Base-by-base conservation (phyloP, 2,797 vertebrate species). In the Crocidura indochinensis region DNA sequence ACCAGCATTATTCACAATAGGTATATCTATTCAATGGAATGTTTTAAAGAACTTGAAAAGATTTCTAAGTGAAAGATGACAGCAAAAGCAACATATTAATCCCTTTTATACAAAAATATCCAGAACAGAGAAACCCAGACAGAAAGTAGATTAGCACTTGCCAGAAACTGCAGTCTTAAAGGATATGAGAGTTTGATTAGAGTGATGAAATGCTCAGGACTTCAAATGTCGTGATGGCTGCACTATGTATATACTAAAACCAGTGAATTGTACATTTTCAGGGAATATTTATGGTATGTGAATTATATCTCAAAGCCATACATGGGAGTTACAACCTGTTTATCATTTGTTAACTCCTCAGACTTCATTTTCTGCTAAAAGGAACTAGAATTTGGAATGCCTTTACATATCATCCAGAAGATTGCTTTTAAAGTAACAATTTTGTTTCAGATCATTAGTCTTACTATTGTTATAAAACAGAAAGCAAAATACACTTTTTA, bases 401-500 rank as follows among this genome's bases (percentile, higher is more conserved):
- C 60, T 65, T 79, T 64, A 73, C 11, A 8, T 68, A 71, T 72
- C 62, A 79, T 38, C 49, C 64, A 76, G 27, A 90, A 94, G 77
- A 46, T 53, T 76, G 64, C 44, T 93, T 92, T 87, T 68, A 81
- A 74, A 81, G 60, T 44, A 80, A 95, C 84, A 62, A 94, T 87
- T 95, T 94, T 81, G 79, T 91, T 92, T 95, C 93, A 97, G 97
- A 96, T 71, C 69, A 82, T 95, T 38, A 67, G 83, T 93, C 91
- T 82, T 75, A 95, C 67, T 88, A 91, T 69, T 84, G 69, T 92
- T 96, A 96, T 87, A 97, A 97, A 96, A 95, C 31, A 95, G 88
- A 80, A 97, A 88, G 79, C 46, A 97, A 97, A 98, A 95, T 79
- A 94, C 91, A 89, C 94, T 96, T 88, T 88, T 94, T 94, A 90